Conservation (phyloP, 2,113 vertebrate species). For the Coryphaenoides rupestris region DNA sequence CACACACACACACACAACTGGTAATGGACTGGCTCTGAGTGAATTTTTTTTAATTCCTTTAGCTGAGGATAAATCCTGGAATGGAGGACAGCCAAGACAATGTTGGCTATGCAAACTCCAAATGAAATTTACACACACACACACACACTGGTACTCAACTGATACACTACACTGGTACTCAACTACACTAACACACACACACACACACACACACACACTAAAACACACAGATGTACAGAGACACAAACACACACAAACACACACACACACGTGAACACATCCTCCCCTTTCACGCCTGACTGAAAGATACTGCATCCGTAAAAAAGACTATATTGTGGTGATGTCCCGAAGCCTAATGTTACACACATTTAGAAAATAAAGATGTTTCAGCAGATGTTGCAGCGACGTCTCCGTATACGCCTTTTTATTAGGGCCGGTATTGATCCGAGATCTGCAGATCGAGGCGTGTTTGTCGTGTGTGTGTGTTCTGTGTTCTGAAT, state of each 20-base stretch:
- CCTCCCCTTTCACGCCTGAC: constrained; percentile 1
- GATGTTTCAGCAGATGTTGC: constrained; percentile 29
- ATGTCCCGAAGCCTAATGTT: constrained; percentile 31
- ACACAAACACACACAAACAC: constrained; percentile 2
- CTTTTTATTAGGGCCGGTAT: constrained; percentile 39
- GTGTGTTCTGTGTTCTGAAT: too few relatives aligned
- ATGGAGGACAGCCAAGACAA: too few relatives aligned
- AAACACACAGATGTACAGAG: too few relatives aligned
- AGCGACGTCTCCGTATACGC: constrained; percentile 36
- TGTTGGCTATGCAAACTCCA: too few relatives aligned
- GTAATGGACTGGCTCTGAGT: constrained; percentile 42
- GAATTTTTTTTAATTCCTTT: constrained; percentile 38
- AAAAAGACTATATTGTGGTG: not conserved
- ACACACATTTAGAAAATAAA: constrained; percentile 25
- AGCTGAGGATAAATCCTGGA: constrained; percentile 3
- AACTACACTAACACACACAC: too few relatives aligned
- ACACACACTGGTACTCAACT: too few relatives aligned
- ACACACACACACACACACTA: too few relatives aligned
- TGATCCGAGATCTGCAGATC: constrained; percentile 37
- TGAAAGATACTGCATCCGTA: constrained; percentile 16
- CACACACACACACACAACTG: constrained; percentile 5
- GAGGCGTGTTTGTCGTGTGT: not conserved
- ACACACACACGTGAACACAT: constrained; percentile 12
- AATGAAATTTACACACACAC: too few relatives aligned
- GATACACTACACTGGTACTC: too few relatives aligned